Evolutionary conservation across 2,888 invertebrate species (phyloP).

Genomic region (Stramonita haemastoma): DNA sequence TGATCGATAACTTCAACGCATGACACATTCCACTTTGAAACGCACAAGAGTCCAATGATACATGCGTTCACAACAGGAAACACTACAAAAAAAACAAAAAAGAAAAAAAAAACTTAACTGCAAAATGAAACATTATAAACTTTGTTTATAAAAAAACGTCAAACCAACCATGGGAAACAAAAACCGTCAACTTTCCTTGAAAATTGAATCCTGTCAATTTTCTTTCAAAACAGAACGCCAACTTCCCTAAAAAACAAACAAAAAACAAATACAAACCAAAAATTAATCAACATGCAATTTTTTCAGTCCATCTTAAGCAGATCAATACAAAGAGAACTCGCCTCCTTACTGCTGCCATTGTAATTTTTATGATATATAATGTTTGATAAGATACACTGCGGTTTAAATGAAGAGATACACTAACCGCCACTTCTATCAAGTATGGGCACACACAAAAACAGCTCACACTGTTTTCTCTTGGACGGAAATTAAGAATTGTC

Average conservation of each 20-base stretch:
- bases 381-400: background rate
- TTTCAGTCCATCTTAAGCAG: background rate
- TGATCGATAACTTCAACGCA: too few species aligned
- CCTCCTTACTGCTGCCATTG: background rate
- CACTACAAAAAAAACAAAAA: too few species aligned
- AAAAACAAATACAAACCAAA: background rate
- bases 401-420: too few species aligned
- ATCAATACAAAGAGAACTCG: background rate
- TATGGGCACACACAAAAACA: background rate
- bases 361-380: background rate
- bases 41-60: too few species aligned
- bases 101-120: too few species aligned
- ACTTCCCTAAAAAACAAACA: background rate
- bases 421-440: background rate
- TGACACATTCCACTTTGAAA: too few species aligned
- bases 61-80: too few species aligned
- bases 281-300: background rate
- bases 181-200: too few species aligned
- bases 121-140: too few species aligned
- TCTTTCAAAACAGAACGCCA: background rate
- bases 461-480: background rate
- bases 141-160: too few species aligned
- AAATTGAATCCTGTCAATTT: too few species aligned
- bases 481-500: conserved; percentile 4
- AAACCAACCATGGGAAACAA: too few species aligned